phyloP scores from a whole-genome alignment of 2,888 invertebrate species.

The Pyrrhosoma nymphula region DNA sequence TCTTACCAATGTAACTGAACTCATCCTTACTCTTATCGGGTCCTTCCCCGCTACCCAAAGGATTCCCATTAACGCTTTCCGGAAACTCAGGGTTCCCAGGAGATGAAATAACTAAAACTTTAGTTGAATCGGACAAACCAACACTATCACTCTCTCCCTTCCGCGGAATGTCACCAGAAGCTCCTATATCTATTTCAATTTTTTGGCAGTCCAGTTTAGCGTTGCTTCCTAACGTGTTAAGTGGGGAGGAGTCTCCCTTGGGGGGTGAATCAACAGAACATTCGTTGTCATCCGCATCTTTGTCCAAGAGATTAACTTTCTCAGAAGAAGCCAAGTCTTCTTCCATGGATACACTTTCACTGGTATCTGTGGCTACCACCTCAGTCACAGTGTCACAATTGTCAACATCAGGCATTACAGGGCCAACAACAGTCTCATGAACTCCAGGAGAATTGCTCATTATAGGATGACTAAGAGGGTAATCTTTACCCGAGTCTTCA shows the following conservation, averaged over 20 bases:
- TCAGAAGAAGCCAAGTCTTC: conserved; percentile 11
- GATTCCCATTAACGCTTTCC: background rate
- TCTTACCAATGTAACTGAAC: background rate
- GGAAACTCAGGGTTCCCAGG: background rate
- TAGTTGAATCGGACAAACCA: background rate
- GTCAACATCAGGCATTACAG: conserved; percentile 28
- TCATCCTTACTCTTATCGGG: conserved; percentile 22
- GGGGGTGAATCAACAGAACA: background rate
- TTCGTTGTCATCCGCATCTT: background rate
- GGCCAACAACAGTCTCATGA: conserved; percentile 30
- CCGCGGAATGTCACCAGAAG: background rate
- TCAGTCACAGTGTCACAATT: conserved; percentile 50
- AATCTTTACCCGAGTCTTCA: conserved; percentile 47
- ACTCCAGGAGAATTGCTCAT: conserved; percentile 14
- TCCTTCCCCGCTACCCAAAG: conserved; percentile 14
- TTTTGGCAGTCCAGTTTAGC: conserved; percentile 24
- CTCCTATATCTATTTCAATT: conserved; percentile 19
- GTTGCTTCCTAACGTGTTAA: background rate
- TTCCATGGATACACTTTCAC: background rate
- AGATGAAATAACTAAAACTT: conserved; percentile 54
- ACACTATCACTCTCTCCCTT: conserved; percentile 26
- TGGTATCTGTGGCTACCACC: conserved; percentile 14
- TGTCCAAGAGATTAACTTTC: background rate
- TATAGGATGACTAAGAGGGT: conserved; percentile 15
- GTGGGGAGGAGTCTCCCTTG: background rate